phyloP scores from a whole-genome alignment of 2,888 invertebrate genomes.

The Dendrolimus pini region DNA sequence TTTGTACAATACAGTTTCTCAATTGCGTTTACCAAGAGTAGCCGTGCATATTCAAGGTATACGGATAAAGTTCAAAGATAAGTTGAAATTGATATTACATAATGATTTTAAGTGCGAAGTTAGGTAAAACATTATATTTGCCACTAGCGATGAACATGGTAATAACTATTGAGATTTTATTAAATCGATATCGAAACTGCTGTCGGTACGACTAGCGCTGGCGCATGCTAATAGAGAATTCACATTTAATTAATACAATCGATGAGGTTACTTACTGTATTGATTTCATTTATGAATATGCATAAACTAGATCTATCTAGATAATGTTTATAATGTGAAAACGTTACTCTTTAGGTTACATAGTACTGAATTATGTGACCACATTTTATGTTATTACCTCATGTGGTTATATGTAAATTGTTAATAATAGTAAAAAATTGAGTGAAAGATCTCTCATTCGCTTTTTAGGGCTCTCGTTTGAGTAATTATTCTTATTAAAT shows the following conservation, averaged over 20 bases:
- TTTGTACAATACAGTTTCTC: no score
- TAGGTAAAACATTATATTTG: slow-evolving; percentile 15
- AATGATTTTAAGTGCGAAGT: slow-evolving; percentile 4
- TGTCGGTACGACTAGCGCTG: slow-evolving; percentile 11
- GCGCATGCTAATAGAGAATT: slow-evolving; percentile 26
- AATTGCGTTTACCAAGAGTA: no score
- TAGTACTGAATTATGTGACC: background rate
- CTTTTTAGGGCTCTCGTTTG: no score
- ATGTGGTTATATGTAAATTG: no score
- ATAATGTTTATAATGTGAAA: no score
- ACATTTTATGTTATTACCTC: background rate
- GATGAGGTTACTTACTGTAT: slow-evolving; percentile 18
- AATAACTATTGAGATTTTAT: slow-evolving; percentile 24
- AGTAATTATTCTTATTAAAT: no score
- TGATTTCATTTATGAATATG: slow-evolving; percentile 20
- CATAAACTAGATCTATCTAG: slow-evolving; percentile 10
- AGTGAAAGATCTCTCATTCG: no score
- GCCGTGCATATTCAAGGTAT: no score
- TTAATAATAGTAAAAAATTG: no score
- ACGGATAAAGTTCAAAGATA: no score
- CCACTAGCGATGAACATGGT: slow-evolving; percentile 14
- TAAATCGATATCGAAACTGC: slow-evolving; percentile 16
- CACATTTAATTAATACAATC: slow-evolving; percentile 28
- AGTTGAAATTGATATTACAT: no score
- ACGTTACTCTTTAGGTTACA: background rate